Percentiles rank a stretch among this genome's conserved stretches.
phyloP scores from a whole-genome alignment of 2,797 vertebrate genomes.

The Picus viridis region DNA sequence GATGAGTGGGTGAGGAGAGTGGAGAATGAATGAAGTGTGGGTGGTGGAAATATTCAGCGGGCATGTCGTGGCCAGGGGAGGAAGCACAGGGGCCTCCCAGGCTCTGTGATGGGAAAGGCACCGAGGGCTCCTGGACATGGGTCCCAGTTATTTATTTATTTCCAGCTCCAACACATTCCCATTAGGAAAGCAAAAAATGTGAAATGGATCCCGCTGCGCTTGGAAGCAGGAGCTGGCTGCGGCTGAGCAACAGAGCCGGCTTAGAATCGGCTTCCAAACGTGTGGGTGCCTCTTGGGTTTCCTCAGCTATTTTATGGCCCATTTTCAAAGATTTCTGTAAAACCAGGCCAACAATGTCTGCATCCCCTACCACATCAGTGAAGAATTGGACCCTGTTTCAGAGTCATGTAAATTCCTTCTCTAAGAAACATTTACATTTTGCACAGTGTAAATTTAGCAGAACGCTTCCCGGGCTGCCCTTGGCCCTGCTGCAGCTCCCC shows the following conservation, averaged over 20 bases:
- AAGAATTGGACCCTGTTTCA: constrained; percentile 53
- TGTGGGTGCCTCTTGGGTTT: constrained; percentile 79
- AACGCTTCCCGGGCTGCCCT: neutral
- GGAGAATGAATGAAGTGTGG: constrained; percentile 56
- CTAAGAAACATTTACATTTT: constrained; percentile 68
- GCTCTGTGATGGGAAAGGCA: neutral
- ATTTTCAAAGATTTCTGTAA: constrained; percentile 78
- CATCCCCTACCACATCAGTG: constrained; percentile 74
- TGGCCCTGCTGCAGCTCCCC: neutral
- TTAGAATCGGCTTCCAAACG: constrained; percentile 84
- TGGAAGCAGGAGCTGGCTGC: constrained; percentile 66
- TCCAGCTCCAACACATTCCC: constrained; percentile 66
- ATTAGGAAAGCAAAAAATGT: constrained; percentile 74
- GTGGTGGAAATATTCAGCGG: constrained; percentile 64
- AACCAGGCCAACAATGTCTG: constrained; percentile 67
- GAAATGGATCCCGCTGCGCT: constrained; percentile 75
- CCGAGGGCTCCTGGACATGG: constrained; percentile 21
- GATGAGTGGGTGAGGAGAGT: constrained; percentile 58
- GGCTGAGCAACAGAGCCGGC: constrained; percentile 71
- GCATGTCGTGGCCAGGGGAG: constrained; percentile 46
- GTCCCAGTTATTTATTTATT: constrained; percentile 63
- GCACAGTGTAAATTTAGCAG: constrained; percentile 74
- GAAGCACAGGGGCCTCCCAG: constrained; percentile 3
- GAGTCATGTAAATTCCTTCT: constrained; percentile 64
- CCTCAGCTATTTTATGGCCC: constrained; percentile 80